These are phyloP conservation scores for Rhingia campestris DNA, from an alignment of 2,888 invertebrate genomes.

Conservation along the genomic window DNA sequence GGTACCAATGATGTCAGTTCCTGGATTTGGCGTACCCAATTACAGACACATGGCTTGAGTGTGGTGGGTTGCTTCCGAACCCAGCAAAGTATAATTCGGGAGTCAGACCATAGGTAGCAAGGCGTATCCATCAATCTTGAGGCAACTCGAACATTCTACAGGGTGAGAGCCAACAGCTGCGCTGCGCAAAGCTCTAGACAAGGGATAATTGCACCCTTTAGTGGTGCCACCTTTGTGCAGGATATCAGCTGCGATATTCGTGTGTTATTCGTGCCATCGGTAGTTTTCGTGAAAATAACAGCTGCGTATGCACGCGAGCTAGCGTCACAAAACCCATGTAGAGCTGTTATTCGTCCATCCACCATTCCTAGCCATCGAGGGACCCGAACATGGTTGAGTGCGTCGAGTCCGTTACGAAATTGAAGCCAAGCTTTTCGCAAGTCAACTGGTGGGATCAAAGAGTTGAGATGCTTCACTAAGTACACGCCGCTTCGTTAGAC, in stretches of 20 bases:
- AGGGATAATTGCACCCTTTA: constrained; percentile 9
- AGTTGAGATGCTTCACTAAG: constrained; percentile 11
- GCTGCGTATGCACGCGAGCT: too few relatives aligned
- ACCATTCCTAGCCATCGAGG: constrained; percentile 9
- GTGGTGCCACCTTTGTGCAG: constrained; percentile 13
- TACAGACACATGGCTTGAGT: too few relatives aligned
- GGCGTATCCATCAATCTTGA: too few relatives aligned
- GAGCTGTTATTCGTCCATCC: neutral
- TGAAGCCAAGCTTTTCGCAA: neutral
- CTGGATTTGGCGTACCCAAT: constrained; percentile 29
- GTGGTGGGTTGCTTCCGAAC: too few relatives aligned
- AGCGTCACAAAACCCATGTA: too few relatives aligned
- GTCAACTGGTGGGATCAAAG: constrained; percentile 6
- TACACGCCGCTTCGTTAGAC: neutral
- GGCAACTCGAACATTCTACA: too few relatives aligned
- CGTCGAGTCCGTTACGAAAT: neutral
- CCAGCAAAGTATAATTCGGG: too few relatives aligned
- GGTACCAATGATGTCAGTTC: constrained; percentile 60
- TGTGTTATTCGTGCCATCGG: too few relatives aligned
- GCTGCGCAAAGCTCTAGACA: neutral
- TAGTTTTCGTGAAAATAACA: neutral
- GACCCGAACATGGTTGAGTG: neutral
- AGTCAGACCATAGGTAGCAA: too few relatives aligned
- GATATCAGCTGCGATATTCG: constrained; percentile 7
- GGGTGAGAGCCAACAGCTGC: neutral